Conservation (phyloP, 92 coral and sea anemone genomes). For the Zoanthus solanderi region DNA sequence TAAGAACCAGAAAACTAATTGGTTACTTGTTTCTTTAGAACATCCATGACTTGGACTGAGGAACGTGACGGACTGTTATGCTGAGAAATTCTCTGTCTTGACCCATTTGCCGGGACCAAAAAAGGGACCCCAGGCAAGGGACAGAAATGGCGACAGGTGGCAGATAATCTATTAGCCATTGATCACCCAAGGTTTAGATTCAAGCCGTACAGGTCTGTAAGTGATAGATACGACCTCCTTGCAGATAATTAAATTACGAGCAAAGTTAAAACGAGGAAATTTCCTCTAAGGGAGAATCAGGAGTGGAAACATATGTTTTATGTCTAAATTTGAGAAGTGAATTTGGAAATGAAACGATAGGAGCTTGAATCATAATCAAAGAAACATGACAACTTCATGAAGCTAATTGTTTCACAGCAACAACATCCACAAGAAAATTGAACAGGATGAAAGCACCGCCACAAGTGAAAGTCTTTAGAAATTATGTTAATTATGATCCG, state of each 20-base stretch:
- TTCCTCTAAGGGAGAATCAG: not conserved
- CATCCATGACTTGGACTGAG: not conserved
- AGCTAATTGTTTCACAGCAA: not conserved
- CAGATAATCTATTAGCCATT: constrained; percentile 13
- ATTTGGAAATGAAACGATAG: not conserved
- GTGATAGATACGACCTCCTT: constrained; percentile 13
- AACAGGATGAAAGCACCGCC: not conserved
- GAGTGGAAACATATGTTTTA: not conserved
- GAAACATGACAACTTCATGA: not conserved
- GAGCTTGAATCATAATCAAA: not conserved
- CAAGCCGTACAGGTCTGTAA: not conserved
- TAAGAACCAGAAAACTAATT: not conserved
- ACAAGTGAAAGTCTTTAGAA: too few species aligned
- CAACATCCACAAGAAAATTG: not conserved
- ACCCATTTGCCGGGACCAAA: not conserved
- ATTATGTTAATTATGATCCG: too few species aligned
- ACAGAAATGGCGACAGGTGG: constrained; percentile 10
- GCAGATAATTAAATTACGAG: constrained; percentile 12
- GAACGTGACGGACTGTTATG: not conserved
- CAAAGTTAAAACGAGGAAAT: not conserved
- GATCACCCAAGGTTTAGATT: constrained; percentile 12
- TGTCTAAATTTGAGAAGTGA: not conserved
- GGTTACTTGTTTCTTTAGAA: not conserved
- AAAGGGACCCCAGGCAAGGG: constrained; percentile 7
- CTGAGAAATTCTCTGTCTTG: not conserved